Base-by-base conservation (phyloP, 2,888 invertebrate genomes). In the Sinelater perroti region DNA sequence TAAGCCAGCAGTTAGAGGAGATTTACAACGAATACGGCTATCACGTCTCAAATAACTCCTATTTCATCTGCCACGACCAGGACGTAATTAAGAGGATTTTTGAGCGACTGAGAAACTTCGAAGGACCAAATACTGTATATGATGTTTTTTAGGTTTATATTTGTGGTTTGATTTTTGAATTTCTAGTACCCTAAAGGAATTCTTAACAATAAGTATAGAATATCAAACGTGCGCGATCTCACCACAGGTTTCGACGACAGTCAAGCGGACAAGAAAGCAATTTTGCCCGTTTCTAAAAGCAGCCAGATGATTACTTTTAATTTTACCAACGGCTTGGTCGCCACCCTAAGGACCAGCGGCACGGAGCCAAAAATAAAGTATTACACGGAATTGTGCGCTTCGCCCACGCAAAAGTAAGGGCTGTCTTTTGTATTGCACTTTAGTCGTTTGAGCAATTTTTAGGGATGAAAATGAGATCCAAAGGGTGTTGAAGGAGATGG, bases 331-430 rank as follows among this genome's bases (percentile, higher is more conserved):
- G 96, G 95, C 0, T 83, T 94, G 62, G 87, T 90, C 5, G 86
- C 92, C 1, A 97, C 96, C 0, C 79, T 99, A 21, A 85, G 99
- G 63, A 96, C 97, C 1, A 97, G 97, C 76, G 99, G 99, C 36
- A 99, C 99, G 0, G 99, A 99, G 77, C 99, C 99, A 31, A 99
- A 99, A 79, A 87, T 99, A 70, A 99, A 99, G 81, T 99, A 97
- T 79, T 99, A 99, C 80, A 91, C 94, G 0, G 99, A 97, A 78
- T 81, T 95, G 53, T 88, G 91, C 65, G 88, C 89, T 56, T 75
- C 82, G 35, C 87, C 89, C 8, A 81, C 81, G 11, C 81, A 86
- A 68, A 82, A 80, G 86, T 87, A 79, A 80, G 81, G 80, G 7
- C 26, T 6, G 30, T 31, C 33, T 14, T 24, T 31, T 40, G 45